Conservation (phyloP, 2,797 vertebrate species). For the Coregonus sp. region DNA sequence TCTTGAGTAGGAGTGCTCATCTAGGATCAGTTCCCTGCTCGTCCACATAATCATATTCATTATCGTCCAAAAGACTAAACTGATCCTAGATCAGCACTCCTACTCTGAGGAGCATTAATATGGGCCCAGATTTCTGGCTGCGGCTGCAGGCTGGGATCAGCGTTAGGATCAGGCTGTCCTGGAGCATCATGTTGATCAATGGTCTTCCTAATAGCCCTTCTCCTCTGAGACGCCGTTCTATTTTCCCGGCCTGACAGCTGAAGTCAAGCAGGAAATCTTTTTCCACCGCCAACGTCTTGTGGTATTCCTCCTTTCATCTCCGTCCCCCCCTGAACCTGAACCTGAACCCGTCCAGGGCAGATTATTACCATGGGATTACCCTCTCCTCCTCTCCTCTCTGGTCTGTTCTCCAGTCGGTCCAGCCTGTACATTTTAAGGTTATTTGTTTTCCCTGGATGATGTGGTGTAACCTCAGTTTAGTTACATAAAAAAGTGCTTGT, state of each 20-base stretch:
- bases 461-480: not conserved
- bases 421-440: not conserved
- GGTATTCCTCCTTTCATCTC: slow-evolving; percentile 46
- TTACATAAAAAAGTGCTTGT: not conserved
- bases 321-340: not conserved
- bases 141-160: not conserved
- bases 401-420: not conserved
- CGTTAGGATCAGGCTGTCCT: slow-evolving; percentile 21
- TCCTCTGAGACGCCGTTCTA: slow-evolving; percentile 24
- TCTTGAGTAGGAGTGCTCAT: not conserved
- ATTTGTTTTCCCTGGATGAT: not conserved
- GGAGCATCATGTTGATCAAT: slow-evolving; percentile 35
- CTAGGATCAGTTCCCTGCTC: not conserved
- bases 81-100: not conserved
- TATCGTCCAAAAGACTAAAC: not conserved
- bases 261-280: slow-evolving; percentile 39
- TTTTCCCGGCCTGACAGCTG: slow-evolving; percentile 22
- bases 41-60: not conserved
- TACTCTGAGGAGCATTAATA: not conserved
- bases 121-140: not conserved
- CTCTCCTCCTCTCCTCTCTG: not conserved
- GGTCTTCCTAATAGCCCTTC: slow-evolving; percentile 25
- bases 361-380: not conserved
- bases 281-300: slow-evolving; percentile 30
- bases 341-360: no score